Evolutionary conservation across 1,140 invertebrate species (phyloP), one percentile per base, ranked within the genome.

Genomic region (Heterodera carotae): DNA sequence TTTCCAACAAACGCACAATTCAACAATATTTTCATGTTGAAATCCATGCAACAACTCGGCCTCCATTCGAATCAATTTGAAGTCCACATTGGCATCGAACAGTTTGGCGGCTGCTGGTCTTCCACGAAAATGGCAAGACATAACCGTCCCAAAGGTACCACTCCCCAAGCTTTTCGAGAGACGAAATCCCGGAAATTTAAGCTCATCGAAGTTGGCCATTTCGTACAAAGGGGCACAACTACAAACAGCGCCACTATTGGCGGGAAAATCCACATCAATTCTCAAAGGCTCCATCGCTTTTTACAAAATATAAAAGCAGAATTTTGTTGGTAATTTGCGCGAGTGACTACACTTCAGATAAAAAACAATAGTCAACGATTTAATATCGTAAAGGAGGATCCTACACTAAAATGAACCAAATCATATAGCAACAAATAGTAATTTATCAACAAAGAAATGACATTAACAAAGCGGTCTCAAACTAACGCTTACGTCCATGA

Each of bases 61-160:
- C 48, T 84, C 81, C 67, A 27, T 76, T 2, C 72, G 74, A n/a
- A 84, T 64, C 68, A 69, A 22, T 7, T 34, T 27, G 59, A 79
- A 48, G 33, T 81, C 78, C 27, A 77, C 34, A 6, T 15, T 69
- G n/a, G 5, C 59, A 18, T 81, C 72, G 1, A 82, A 59, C 6
- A 83, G 27, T 53, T 82, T 82, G 56, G 60, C 67, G 10, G 82
- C 82, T 7, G 60, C 83, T 59, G 18, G 27, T 18, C 27, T 60
- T 22, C 39, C 68, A 22, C 75, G 59, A 18, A 82, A 83, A 25
- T 18, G 15, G 15, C 60, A 79, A 34, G 76, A 29, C 22, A 85
- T 62, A 1, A 83, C 82, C 0, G 82, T 84, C 2, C 83, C 82
- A 78, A 85, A 85, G 36, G 79, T 22, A 22, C 82, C 82, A 27